These are phyloP conservation scores for Apogon hyalosoma DNA, from an alignment of 2,797 vertebrate genomes.

Conservation along the genomic window DNA sequence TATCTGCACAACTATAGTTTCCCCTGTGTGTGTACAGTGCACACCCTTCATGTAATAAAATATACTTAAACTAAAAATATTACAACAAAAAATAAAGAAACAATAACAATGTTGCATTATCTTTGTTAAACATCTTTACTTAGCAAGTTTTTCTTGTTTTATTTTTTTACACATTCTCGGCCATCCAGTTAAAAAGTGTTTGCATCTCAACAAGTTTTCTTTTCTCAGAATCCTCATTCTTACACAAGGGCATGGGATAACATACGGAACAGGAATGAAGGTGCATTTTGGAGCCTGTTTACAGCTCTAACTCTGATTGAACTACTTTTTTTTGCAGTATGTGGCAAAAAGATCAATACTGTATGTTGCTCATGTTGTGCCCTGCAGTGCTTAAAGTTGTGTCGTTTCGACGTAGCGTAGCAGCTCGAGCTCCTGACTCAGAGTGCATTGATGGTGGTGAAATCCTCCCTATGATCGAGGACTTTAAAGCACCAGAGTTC, in stretches of 20 bases:
- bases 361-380: conserved; percentile 61
- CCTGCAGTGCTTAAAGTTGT: conserved; percentile 54
- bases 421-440: conserved; percentile 45
- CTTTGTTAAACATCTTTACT: conserved; percentile 58
- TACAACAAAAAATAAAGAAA: no score
- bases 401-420: conserved; percentile 58
- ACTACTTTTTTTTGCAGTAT: conserved; percentile 48
- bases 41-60: conserved; percentile 2
- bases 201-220: conserved; percentile 46
- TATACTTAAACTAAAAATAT: no score
- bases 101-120: no score
- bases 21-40: conserved; percentile 3
- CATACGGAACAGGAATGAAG: not conserved
- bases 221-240: conserved; percentile 28
- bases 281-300: conserved; percentile 30
- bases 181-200: conserved; percentile 32
- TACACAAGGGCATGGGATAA: conserved; percentile 59
- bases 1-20: not conserved
- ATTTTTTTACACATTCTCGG: conserved; percentile 17
- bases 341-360: conserved; percentile 65
- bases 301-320: conserved; percentile 40
- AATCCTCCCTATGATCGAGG: conserved; percentile 64
- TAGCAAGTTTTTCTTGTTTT: conserved; percentile 18
- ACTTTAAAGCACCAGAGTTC: conserved; percentile 60
- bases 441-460: conserved; percentile 56